Conservation (phyloP, 1,140 invertebrate species). For the Lordiphosa collinella region DNA sequence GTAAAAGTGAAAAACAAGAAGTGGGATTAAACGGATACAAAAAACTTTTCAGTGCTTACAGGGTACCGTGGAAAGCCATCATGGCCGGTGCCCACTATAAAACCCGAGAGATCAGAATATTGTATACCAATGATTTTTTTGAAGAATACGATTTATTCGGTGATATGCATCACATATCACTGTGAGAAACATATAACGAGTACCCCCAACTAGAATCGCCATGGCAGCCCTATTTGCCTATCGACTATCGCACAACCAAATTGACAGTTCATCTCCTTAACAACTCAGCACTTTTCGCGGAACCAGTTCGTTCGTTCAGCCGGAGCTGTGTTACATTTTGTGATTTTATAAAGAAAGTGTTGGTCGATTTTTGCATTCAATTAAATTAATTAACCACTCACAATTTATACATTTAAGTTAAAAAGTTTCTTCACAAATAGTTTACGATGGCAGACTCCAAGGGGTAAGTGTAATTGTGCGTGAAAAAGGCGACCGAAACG, state of each 20-base stretch:
- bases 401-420: slow-evolving; percentile 57
- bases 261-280: slow-evolving; percentile 30
- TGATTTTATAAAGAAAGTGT: slow-evolving; percentile 44
- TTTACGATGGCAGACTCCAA: slow-evolving; percentile 63
- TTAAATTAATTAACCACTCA: slow-evolving; percentile 14
- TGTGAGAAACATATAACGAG: too few relatives aligned
- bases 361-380: slow-evolving; percentile 30
- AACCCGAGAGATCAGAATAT: too few relatives aligned
- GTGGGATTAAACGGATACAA: too few relatives aligned
- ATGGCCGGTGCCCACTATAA: too few relatives aligned
- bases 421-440: slow-evolving; percentile 49
- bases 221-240: not conserved
- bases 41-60: too few relatives aligned
- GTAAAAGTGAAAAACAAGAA: too few relatives aligned
- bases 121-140: too few relatives aligned
- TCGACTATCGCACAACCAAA: slow-evolving; percentile 3
- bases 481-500: slow-evolving; percentile 11
- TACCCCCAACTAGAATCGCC: too few relatives aligned
- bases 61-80: too few relatives aligned
- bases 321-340: slow-evolving; percentile 45
- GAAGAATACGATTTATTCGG: too few relatives aligned
- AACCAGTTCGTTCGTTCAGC: slow-evolving; percentile 11
- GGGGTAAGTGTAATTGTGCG: slow-evolving; percentile 50
- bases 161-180: too few relatives aligned
- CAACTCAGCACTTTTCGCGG: slow-evolving; percentile 47